Percentiles rank a stretch among this genome's conserved stretches.
These are phyloP conservation scores for Neopipo cinnamomea DNA, from an alignment of 2,113 vertebrate species.

Conservation along the genomic window DNA sequence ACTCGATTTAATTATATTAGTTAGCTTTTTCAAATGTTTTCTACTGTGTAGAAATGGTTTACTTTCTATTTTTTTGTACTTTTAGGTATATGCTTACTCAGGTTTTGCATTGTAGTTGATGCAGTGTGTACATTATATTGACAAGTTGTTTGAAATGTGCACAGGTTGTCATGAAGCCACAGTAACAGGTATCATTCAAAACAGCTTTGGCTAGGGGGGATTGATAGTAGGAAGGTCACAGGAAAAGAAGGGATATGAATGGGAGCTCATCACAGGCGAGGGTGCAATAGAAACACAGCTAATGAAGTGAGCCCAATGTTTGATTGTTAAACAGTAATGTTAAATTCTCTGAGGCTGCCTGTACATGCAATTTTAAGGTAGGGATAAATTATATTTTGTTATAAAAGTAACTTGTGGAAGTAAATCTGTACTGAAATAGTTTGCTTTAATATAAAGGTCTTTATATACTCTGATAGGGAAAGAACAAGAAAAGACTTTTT, in stretches of 20 bases:
- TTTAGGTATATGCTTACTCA: not conserved
- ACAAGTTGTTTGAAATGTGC: not conserved
- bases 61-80: not conserved
- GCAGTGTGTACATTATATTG: not conserved
- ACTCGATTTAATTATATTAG: not conserved
- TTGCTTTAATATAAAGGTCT: not conserved
- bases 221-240: not conserved
- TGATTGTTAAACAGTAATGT: not conserved
- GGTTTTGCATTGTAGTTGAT: not conserved
- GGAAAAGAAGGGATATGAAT: not conserved
- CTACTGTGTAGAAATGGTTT: not conserved
- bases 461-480: not conserved
- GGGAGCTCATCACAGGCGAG: not conserved
- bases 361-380: not conserved
- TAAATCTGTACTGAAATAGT: not conserved
- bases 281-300: not conserved
- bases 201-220: not conserved
- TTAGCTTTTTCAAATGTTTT: not conserved
- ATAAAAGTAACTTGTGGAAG: not conserved
- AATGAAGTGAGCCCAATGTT: not conserved
- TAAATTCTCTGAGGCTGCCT: not conserved
- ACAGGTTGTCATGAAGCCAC: not conserved
- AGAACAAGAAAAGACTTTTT: not conserved
- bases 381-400: not conserved
- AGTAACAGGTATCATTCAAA: not conserved